phyloP scores from a whole-genome alignment of 2,888 invertebrate genomes.

The Dryomyza anilis region DNA sequence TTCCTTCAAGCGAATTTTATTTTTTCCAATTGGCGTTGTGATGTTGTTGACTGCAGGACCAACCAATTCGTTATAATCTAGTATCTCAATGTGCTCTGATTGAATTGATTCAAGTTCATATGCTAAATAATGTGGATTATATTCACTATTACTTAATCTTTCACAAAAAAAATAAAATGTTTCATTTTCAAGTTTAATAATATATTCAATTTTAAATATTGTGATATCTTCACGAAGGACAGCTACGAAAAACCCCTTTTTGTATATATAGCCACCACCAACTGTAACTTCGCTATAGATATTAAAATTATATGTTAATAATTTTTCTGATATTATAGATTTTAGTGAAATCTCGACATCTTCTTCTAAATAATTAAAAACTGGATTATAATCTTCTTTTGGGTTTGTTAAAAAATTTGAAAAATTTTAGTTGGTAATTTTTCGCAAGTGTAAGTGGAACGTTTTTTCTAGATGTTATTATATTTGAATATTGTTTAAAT shows the following conservation, averaged over 20 bases:
- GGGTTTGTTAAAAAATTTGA: neutral
- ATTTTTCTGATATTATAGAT: no score
- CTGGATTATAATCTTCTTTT: neutral
- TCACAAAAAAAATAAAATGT: neutral
- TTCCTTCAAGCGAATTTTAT: no score
- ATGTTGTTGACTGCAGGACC: neutral
- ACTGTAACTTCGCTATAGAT: neutral
- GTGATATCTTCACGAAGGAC: neutral
- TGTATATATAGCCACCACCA: no score
- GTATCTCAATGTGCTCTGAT: no score
- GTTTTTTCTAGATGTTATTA: neutral
- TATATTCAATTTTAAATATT: neutral
- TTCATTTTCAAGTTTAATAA: neutral
- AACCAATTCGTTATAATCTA: neutral
- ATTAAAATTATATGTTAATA: neutral
- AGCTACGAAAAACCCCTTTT: neutral
- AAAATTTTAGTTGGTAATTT: neutral
- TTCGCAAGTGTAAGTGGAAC: neutral
- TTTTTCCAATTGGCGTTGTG: neutral
- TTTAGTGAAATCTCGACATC: neutral
- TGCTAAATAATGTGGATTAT: neutral
- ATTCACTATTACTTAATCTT: neutral
- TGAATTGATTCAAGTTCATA: neutral
- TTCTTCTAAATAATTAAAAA: neutral
- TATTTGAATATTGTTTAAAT: neutral